Evolutionary conservation across 2,888 invertebrate genomes (phyloP), one percentile per base, ranked within the genome.

Genomic region (Drosophila peninsularis): DNA sequence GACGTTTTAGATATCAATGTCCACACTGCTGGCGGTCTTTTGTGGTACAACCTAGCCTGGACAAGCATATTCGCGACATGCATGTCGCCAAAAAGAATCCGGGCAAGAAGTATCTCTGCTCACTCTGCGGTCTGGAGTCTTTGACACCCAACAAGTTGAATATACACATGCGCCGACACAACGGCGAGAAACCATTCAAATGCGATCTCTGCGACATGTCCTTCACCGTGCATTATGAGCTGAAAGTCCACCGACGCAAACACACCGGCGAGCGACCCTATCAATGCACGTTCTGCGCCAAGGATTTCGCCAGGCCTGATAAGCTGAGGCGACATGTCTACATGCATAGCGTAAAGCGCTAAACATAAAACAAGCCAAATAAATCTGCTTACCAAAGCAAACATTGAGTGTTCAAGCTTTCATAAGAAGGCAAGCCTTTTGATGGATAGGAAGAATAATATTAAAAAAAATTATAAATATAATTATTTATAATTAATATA

Each of bases 111-210:
- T 90, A 89, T 56, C 90, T 94, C 14, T 94, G 94, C 65, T 92
- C 94, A 9, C 94, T 94, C 71, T 94, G 94, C 79, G 94, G 94
- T 1, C 91, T 94, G 10, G 93, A 94, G 34, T 94, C 94, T 76
- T 93, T 94, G 14, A 94, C 94, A 65, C 94, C 94, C 0, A 94
- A 94, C 0, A 94, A 94, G 71, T 90, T 94, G 10, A 94, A 94
- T 34, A 94, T 95, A 2, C 95, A 95, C 75, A 95, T 95, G 94
- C 93, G 95, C 0, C 93, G 95, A 0, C 95, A 95, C 78, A 95
- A 95, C 0, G 95, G 95, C 11, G 94, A 94, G 73, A 94, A 94
- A 70, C 94, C 94, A 0, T 94, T 94, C 75, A 94, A 94, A 80
- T 94, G 94, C 76, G 94, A 94, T 81, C 94, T 94, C 60, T 94